These are phyloP conservation scores for Stomatorhinus walkeri DNA, from an alignment of 2,797 vertebrate species.

Conservation along the genomic window DNA sequence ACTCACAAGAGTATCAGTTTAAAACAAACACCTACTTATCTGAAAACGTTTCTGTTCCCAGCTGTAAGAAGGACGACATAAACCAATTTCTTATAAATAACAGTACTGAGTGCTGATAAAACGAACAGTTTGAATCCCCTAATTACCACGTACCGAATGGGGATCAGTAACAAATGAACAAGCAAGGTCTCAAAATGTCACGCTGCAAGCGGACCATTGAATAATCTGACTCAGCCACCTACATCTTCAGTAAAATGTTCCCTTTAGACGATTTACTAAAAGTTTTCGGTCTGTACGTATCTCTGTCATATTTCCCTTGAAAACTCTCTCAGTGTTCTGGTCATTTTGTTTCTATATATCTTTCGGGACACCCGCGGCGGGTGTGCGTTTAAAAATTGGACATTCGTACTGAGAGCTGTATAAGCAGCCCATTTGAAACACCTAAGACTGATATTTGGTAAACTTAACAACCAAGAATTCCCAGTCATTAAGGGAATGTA, in stretches of 20 bases:
- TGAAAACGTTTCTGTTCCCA: neutral
- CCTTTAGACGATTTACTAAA: neutral
- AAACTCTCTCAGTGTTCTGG: neutral
- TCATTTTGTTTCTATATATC: neutral
- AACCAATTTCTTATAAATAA: neutral
- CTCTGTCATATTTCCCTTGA: neutral
- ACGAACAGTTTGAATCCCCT: neutral
- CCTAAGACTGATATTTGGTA: neutral
- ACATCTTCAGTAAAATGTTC: neutral
- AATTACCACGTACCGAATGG: neutral
- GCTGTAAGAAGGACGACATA: neutral
- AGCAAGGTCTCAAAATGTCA: neutral
- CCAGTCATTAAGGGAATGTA: neutral
- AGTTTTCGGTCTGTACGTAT: neutral
- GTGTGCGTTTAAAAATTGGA: neutral
- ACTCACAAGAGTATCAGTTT: neutral
- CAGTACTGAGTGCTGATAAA: neutral
- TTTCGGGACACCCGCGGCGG: neutral
- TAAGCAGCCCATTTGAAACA: neutral
- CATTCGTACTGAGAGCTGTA: neutral
- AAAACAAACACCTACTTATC: neutral
- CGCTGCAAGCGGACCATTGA: neutral
- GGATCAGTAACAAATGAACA: neutral
- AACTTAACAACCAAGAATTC: neutral
- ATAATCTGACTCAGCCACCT: neutral